Base-by-base conservation (phyloP, 2,888 invertebrate genomes). In the Drosophila nr. fundita region DNA sequence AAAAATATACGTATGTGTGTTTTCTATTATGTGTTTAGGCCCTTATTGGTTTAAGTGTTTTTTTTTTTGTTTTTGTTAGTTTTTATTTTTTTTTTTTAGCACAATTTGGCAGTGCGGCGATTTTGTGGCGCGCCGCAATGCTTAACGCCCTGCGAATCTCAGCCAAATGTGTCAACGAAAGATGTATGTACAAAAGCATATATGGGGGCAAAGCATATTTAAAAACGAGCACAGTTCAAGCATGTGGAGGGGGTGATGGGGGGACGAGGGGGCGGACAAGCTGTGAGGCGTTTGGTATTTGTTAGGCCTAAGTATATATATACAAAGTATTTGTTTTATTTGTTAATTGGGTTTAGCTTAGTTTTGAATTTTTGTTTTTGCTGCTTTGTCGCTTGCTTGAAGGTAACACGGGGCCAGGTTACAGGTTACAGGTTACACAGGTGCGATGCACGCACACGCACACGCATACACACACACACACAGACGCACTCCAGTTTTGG, bases 321-420 rank as follows among this genome's bases (percentile, higher is more conserved):
- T 79, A 79, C 79, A 79, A 67, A 38, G 50, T 76, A 73, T 70
- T 67, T 61, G 69, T 58, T 50, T 72, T 65, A 57, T 34, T 70
- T 64, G 55, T 24, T 34, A 38, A 38, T n/a, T 27, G 60, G 32
- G 53, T 73, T 76, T 75, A 73, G 70, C 67, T 77, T 86, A 78
- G 76, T 75, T 83, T 59, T 72, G 21, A 68, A 55, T 69, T 73
- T 76, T 74, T 80, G 67, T 73, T 75, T 71, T 74, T 69, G 74
- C 70, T 86, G 70, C 65, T 74, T 74, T 80, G 71, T 81, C 68
- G 82, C 73, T 77, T 82, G 82, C 73, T 77, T 82, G 69, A 87
- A 87, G 87, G 87, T 87, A 82, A 85, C 87, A 80, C 82, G 84
- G 85, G 87, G 76, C 85, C 85, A 87, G 85, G 85, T 87, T 87